A percentile compares a stretch with the other conserved stretches of the same genome.
Conservation (phyloP, 2,797 vertebrate species). For the Aselliscus stoliczkanus region DNA sequence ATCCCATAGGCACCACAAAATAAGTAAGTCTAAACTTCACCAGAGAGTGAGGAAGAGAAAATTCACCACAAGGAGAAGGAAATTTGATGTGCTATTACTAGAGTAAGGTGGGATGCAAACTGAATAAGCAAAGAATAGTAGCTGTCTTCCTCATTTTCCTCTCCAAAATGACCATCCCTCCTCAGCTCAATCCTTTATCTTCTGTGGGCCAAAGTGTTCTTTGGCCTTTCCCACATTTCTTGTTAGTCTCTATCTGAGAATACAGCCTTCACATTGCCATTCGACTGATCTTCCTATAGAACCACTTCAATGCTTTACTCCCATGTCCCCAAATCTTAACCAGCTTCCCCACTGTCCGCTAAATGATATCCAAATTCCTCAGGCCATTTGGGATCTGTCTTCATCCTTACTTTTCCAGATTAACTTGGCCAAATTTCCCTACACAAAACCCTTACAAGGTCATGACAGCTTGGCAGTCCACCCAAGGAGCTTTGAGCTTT, state of each 20-base stretch:
- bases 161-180: not conserved
- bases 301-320: not conserved
- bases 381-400: not conserved
- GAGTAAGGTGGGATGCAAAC: not conserved
- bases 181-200: not conserved
- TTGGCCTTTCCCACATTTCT: not conserved
- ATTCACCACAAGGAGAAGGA: not conserved
- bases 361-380: not conserved
- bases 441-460: not conserved
- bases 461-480: not conserved
- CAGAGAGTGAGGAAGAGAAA: not conserved
- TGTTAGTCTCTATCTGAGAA: not conserved
- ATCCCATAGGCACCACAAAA: not conserved
- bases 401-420: not conserved
- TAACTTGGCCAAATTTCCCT: not conserved
- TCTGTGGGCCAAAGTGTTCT: not conserved
- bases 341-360: not conserved
- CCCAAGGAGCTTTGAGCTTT: not conserved
- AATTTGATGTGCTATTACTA: not conserved
- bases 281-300: not conserved
- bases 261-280: not conserved
- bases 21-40: not conserved
- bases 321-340: not conserved
- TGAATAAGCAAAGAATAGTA: not conserved
- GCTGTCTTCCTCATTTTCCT: not conserved